Base-by-base conservation (phyloP, 1,140 invertebrate genomes). In the Sesamia nonagrioides region DNA sequence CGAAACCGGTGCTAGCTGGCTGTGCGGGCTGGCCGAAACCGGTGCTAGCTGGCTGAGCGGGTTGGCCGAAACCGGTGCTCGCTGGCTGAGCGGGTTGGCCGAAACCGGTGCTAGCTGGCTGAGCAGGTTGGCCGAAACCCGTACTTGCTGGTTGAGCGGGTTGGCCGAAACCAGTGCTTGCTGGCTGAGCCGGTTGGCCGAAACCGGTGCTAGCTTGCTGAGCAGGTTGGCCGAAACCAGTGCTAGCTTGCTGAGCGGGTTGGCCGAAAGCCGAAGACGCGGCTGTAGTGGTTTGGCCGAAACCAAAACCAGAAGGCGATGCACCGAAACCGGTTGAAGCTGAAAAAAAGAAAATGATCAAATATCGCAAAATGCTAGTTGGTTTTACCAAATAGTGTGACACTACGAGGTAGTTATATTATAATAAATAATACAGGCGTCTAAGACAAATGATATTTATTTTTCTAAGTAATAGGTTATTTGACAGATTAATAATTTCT, bases 91-190 rank as follows among this genome's bases (percentile, higher is more conserved):
- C 15, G 2, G 37, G n/a, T 42, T 69, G 42, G 6, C 50, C 69
- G 18, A 73, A 73, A 73, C 50, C 52, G 3, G 37, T 42, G 1
- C 37, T 66, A 6, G 35, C 37, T 18, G 61, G 37, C 17, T 40
- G 37, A 6, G 37, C 5, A 78, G 52, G n/a, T 79, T 42, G 7
- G 2, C 81, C 82, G 11, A 88, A 86, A 8, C 74, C 68, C 1
- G 61, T 21, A 4, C 7, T 76, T 8, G 21, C 74, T 50, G 84
- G 8, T 8, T 42, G 17, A 4, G n/a, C 18, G 37, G 37, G 37
- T 50, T 50, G 45, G 6, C 40, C 42, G 18, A 69, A 69, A n/a
- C n/a, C 61, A 3, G 61, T 37, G 2, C n/a, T 18, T 3, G 60
- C 8, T 11, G 27, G 58, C 9, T n/a, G 37, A 13, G 13, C 18